phyloP scores from a whole-genome alignment of 2,888 invertebrate species.

The Podabrus alpinus region DNA sequence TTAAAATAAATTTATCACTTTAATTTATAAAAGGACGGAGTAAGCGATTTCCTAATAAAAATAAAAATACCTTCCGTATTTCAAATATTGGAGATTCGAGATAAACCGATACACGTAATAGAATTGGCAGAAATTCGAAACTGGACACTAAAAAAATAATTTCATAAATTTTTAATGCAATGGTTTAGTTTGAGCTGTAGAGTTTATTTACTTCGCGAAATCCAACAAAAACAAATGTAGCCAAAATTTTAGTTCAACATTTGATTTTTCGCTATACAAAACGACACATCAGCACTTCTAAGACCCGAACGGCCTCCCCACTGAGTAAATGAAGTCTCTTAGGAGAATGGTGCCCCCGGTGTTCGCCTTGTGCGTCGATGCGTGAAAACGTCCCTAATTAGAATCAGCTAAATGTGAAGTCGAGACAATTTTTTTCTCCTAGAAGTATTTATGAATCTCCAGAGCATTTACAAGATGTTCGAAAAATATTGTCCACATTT shows the following conservation, averaged over 20 bases:
- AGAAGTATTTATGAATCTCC: not conserved
- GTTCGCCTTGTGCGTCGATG: not conserved
- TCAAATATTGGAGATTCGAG: not conserved
- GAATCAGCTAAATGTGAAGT: not conserved
- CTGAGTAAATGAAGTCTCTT: not conserved
- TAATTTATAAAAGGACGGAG: not conserved
- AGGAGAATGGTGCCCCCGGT: not conserved
- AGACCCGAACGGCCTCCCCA: not conserved
- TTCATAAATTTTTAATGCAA: not conserved
- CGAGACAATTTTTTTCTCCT: not conserved
- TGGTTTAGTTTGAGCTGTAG: not conserved
- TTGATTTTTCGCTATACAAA: not conserved
- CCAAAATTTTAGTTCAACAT: not conserved
- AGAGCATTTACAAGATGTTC: not conserved
- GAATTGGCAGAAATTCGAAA: not conserved
- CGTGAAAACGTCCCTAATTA: not conserved
- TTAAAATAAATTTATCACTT: not conserved
- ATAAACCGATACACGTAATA: not conserved
- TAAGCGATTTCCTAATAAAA: not conserved
- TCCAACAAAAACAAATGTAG: not conserved
- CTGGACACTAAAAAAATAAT: not conserved
- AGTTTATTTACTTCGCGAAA: not conserved
- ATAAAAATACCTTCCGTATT: not conserved
- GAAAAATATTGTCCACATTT: not conserved
- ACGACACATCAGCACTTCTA: not conserved